Base-by-base conservation (phyloP, 2,888 invertebrate species). In the Eupithecia dodoneata region DNA sequence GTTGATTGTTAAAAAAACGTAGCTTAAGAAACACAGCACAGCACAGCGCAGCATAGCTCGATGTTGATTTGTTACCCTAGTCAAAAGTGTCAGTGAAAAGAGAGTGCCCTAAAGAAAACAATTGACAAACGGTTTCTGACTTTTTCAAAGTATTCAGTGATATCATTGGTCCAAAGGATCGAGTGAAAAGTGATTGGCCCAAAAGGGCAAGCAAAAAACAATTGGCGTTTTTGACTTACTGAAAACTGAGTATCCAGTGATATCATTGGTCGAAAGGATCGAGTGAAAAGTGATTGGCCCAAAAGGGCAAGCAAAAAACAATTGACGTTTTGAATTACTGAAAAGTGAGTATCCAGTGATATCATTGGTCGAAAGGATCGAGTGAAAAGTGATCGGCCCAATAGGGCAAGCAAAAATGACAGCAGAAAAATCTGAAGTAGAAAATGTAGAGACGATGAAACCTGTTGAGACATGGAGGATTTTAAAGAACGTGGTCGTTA, bases 401-500 rank as follows among this genome's bases (percentile, higher is more conserved):
- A 45, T 44, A 79, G 74, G 52, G 55, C 78, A 76, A 65, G 80
- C 78, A 41, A 74, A 79, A 42, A 87, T 86, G 75, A 65, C 82
- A 4, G 84, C 84, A 3, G 82, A 81, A 44, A 78, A 79, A 69
- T 52, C 55, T 3, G 73, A 73, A 49, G 13, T 47, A 66, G 81
- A 75, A 67, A 75, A 75, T 5, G 67, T 75, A 18, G 77, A 75
- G 15, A 52, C 70, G 0, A 73, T 88, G 18, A 85, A 87, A 77
- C 87, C 91, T 2, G 82, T 76, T 6, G 91, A 92, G 81, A 93
- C 91, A 12, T 92, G 92, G 92, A 86, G 93, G 74, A 95, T 95
- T 70, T 77, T 92, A 83, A 95, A 95, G 83, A 95, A 95, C 83
- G 94, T 95, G 42, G 88, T 94, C 66, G 82, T 95, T 76, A 92